Conservation (phyloP, 2,113 vertebrate species). For the Phylloscopus whistleri region DNA sequence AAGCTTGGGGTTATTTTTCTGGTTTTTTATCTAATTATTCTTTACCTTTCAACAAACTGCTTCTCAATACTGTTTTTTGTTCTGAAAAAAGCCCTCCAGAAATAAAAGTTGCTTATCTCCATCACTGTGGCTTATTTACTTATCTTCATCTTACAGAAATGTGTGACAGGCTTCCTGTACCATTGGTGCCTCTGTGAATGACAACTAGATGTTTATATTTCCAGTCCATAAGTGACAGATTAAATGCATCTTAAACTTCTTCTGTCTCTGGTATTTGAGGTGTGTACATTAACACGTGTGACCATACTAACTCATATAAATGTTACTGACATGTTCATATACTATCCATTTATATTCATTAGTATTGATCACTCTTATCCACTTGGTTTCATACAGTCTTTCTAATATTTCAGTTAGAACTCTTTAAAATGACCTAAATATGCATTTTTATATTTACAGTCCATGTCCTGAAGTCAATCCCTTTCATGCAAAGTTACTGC, state of each 20-base stretch:
- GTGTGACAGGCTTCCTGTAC: background rate
- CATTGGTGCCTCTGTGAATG: background rate
- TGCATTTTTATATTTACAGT: background rate
- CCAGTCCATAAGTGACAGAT: background rate
- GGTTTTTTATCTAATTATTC: conserved; percentile 25
- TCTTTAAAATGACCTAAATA: background rate
- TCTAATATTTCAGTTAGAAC: background rate
- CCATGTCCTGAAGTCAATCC: background rate
- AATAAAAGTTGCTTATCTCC: conserved; percentile 56
- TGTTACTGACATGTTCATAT: background rate
- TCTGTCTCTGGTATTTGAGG: background rate
- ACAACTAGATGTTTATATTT: conserved; percentile 16
- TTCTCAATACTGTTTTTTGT: conserved; percentile 17
- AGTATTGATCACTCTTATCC: background rate
- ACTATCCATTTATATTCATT: background rate
- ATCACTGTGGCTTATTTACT: conserved; percentile 33
- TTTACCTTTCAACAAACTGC: conserved; percentile 22
- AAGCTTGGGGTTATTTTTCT: conserved; percentile 9
- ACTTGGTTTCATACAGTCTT: background rate
- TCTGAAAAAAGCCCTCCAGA: conserved; percentile 40
- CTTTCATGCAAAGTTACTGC: background rate
- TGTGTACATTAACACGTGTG: background rate
- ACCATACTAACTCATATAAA: background rate
- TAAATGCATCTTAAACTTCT: background rate
- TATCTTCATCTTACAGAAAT: conserved; percentile 54